phyloP scores from a whole-genome alignment of 1,140 invertebrate species.

The Drosophila ironensis region DNA sequence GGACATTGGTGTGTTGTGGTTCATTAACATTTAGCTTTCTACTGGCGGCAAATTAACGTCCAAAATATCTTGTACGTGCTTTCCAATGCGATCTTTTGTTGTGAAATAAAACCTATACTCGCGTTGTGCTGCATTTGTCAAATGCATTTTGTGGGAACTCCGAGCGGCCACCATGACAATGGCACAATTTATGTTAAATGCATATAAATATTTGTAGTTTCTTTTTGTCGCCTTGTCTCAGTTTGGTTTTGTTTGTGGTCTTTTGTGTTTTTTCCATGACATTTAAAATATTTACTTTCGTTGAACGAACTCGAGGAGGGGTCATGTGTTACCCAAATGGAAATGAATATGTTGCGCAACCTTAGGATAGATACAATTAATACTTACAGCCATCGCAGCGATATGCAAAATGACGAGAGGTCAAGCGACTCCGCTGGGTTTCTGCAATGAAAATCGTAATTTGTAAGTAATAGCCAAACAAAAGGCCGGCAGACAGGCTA shows the following conservation, averaged over 20 bases:
- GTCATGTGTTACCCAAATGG: constrained; percentile 10
- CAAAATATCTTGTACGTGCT: constrained; percentile 70
- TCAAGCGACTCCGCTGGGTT: constrained; percentile 1
- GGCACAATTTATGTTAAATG: constrained; percentile 66
- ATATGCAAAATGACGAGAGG: too few species aligned
- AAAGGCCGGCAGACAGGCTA: constrained; percentile 3
- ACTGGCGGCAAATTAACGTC: constrained; percentile 58
- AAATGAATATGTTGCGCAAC: constrained; percentile 30
- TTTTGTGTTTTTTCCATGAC: constrained; percentile 36
- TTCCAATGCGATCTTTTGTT: constrained; percentile 49
- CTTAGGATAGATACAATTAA: not conserved
- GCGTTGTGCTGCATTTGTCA: constrained; percentile 49
- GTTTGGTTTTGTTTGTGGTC: not conserved
- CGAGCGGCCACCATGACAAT: constrained; percentile 56
- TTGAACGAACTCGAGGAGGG: constrained; percentile 19
- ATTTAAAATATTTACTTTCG: constrained; percentile 40
- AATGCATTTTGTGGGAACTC: constrained; percentile 56
- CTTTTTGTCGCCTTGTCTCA: constrained; percentile 4
- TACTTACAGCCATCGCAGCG: constrained; percentile 4
- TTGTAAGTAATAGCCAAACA: constrained; percentile 30
- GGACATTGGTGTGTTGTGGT: constrained; percentile 52
- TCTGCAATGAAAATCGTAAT: constrained; percentile 29
- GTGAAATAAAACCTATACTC: constrained; percentile 21
- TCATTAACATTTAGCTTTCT: constrained; percentile 76
- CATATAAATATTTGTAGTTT: constrained; percentile 52